Evolutionary conservation across 2,113 vertebrate genomes (phyloP), one percentile per base, ranked within the genome.

Genomic region (Strix aluco): DNA sequence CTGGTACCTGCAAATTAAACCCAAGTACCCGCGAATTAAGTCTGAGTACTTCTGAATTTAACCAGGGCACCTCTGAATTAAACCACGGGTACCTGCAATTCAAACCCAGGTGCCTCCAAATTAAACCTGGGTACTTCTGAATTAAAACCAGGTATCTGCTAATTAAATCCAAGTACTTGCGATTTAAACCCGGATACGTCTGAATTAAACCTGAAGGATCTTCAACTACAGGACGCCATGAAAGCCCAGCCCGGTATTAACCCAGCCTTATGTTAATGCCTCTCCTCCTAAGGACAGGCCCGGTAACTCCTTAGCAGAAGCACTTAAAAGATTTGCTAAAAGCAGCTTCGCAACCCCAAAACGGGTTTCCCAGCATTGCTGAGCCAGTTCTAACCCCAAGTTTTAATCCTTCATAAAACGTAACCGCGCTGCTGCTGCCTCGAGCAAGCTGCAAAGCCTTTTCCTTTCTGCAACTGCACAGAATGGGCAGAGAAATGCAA

Each of bases 401-500:
- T 51, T 29, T 6, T 18, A 32, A 19, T 21, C 58, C 42, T 26
- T 17, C 9, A 1, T 13, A 2, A 23, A 23, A 19, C 4, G 1
- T 1, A 16, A 54, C 17, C 9, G 22, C 9, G 12, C 21, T 2
- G 26, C 61, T 6, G 25, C 6, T 15, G 62, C 73, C 38, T 11
- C 1, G 8, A 36, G 46, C 62, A 6, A 26, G 46, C 36, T 2
- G n/a, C 62, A 30, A n/a, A 42, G 40, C 57, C n/a, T 38, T 3
- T 15, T 15, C 49, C 23, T 20, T 46, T 3, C 10, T 2, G 6
- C 15, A 8, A 13, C 62, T 2, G 38, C 47, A 5, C 3, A 8
- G 30, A 36, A 32, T 11, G 3, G 5, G 0, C 8, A 0, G 22
- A 29, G 5, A 54, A 80, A 38, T 1, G 5, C 13, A 1, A 11